Conservation (phyloP, 2,113 vertebrate genomes). For the rat (Rattus norvegicus) region DNA sequence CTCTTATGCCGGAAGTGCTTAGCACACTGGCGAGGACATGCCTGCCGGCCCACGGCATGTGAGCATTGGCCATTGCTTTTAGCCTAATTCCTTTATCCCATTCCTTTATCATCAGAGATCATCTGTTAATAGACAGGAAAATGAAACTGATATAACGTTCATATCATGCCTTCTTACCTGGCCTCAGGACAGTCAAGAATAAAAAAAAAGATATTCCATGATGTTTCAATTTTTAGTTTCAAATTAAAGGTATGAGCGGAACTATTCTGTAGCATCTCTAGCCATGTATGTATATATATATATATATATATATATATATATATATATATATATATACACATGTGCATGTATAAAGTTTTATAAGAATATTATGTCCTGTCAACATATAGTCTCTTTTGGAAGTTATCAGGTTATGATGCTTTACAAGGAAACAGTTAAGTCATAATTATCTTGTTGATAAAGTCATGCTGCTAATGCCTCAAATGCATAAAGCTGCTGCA, state of each 20-base stretch:
- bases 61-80: neutral
- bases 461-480: neutral
- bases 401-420: conserved; percentile 1
- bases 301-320: too few relatives aligned
- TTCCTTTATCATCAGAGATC: neutral
- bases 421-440: conserved; percentile 64
- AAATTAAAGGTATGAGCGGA: conserved; percentile 57
- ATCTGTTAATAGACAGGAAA: conserved; percentile 73
- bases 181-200: conserved; percentile 74
- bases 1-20: conserved; percentile 38
- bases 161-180: conserved; percentile 43
- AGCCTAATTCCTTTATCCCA: neutral
- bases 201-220: conserved; percentile 65
- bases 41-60: neutral
- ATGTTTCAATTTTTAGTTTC: conserved; percentile 72
- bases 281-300: neutral
- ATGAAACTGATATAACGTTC: conserved; percentile 66
- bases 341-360: conserved; percentile 49
- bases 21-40: conserved; percentile 46
- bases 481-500: neutral
- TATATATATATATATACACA: too few relatives aligned
- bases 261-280: conserved; percentile 32
- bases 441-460: neutral
- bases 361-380: conserved; percentile 52
- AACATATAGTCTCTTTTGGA: conserved; percentile 15